phyloP scores from a whole-genome alignment of 2,113 vertebrate species.

The Ictalurus furcatus region DNA sequence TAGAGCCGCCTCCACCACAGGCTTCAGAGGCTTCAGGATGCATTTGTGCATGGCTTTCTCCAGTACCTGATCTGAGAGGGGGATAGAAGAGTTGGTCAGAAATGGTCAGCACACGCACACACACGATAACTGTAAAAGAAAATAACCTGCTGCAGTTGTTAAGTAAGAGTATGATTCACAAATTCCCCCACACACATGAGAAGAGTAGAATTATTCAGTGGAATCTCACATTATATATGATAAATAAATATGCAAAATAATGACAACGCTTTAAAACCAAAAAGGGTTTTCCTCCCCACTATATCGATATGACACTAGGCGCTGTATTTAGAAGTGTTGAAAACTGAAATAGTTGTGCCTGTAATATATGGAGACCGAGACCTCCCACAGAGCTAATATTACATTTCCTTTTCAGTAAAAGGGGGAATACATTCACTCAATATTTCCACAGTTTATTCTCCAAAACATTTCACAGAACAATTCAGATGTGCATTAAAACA shows the following conservation, averaged over 20 bases:
- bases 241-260: neutral
- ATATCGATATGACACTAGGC: neutral
- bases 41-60: constrained; percentile 97
- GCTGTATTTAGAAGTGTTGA: neutral
- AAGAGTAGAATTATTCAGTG: neutral
- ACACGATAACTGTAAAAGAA: neutral
- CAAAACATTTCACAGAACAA: constrained; percentile 21
- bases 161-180: neutral
- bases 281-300: neutral
- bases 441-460: constrained; percentile 35
- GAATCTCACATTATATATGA: neutral
- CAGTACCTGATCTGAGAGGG: constrained; percentile 82
- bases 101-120: neutral
- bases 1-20: constrained; percentile 78
- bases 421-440: constrained; percentile 11
- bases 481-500: neutral
- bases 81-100: constrained; percentile 27
- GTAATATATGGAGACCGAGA: constrained; percentile 9
- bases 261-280: neutral
- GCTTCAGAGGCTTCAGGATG: constrained; percentile 86
- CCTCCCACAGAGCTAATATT: constrained; percentile 24
- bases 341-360: constrained; percentile 31
- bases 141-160: neutral
- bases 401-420: constrained; percentile 23
- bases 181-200: neutral